Percentiles rank a stretch among this genome's conserved stretches.
These are phyloP conservation scores for Xenopus borealis DNA, from an alignment of 2,113 vertebrate species.

Conservation along the genomic window DNA sequence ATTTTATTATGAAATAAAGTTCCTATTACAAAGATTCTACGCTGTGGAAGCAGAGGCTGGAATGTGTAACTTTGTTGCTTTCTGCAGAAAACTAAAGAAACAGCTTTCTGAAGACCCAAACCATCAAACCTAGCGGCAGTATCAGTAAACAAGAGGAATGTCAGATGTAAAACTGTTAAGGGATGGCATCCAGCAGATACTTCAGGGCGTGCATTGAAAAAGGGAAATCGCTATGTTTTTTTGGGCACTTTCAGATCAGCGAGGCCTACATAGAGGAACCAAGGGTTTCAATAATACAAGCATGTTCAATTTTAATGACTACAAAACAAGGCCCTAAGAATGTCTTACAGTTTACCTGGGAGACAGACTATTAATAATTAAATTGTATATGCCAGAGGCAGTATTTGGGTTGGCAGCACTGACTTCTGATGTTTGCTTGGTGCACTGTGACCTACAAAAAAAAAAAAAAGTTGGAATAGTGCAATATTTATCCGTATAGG, in stretches of 20 bases:
- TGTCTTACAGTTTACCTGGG: slow-evolving; percentile 86
- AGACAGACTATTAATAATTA: slow-evolving; percentile 95
- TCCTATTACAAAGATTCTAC: no score
- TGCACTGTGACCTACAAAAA: slow-evolving; percentile 85
- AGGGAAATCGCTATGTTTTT: slow-evolving; percentile 77
- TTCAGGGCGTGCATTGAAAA: slow-evolving; percentile 70
- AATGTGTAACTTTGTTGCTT: no score
- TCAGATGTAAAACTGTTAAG: slow-evolving; percentile 71
- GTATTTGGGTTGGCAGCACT: slow-evolving; percentile 83
- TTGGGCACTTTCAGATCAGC: slow-evolving; percentile 79
- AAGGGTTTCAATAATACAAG: slow-evolving; percentile 84
- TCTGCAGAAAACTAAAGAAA: no score
- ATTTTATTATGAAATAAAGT: no score
- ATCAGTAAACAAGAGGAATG: background rate
- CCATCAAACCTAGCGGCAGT: no score
- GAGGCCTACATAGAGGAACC: slow-evolving; percentile 70
- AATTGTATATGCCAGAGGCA: slow-evolving; percentile 86
- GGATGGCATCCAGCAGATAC: slow-evolving; percentile 79
- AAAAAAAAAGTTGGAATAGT: slow-evolving; percentile 76
- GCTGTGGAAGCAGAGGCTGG: no score
- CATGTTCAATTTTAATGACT: slow-evolving; percentile 91
- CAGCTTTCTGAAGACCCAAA: no score
- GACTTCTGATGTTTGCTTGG: slow-evolving; percentile 82
- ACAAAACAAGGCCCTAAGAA: slow-evolving; percentile 86
- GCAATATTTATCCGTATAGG: slow-evolving; percentile 80